phyloP scores from a whole-genome alignment of 2,888 invertebrate genomes.

The Mythimna loreyi region DNA sequence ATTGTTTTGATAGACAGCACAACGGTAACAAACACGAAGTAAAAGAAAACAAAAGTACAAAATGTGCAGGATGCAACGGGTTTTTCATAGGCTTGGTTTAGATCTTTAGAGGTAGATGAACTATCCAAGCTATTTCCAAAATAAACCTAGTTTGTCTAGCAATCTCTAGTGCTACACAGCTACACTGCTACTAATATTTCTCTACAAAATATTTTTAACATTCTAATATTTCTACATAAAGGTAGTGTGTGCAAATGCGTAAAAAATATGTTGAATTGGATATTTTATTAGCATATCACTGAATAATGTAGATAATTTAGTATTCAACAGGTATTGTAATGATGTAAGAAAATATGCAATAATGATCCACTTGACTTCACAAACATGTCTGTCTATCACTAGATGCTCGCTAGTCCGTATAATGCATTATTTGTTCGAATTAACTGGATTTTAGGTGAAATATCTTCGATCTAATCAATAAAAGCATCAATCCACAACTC shows the following conservation, averaged over 20 bases:
- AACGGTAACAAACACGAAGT: no score
- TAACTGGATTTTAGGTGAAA: slow-evolving; percentile 51
- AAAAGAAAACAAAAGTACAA: no score
- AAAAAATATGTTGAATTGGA: slow-evolving; percentile 34
- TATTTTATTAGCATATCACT: slow-evolving; percentile 49
- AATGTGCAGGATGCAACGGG: background rate
- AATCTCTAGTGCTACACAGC: background rate
- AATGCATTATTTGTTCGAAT: slow-evolving; percentile 66
- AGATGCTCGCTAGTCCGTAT: slow-evolving; percentile 74
- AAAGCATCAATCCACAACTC: slow-evolving; percentile 23
- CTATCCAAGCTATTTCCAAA: background rate
- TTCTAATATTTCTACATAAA: slow-evolving; percentile 10
- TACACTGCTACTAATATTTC: no score
- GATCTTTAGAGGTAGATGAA: background rate
- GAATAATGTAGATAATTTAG: slow-evolving; percentile 53
- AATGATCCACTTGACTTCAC: slow-evolving; percentile 73
- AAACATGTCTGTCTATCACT: slow-evolving; percentile 68
- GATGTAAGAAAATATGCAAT: slow-evolving; percentile 73
- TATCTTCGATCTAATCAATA: slow-evolving; percentile 36
- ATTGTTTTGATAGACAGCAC: no score
- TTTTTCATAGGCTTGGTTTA: background rate
- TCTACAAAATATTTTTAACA: background rate
- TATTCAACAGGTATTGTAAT: slow-evolving; percentile 59
- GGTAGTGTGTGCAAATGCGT: slow-evolving; percentile 14
- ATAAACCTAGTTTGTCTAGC: background rate